Conservation (phyloP, 37 sponge, comb jelly and placozoan genomes). For the Agelas oroides region DNA sequence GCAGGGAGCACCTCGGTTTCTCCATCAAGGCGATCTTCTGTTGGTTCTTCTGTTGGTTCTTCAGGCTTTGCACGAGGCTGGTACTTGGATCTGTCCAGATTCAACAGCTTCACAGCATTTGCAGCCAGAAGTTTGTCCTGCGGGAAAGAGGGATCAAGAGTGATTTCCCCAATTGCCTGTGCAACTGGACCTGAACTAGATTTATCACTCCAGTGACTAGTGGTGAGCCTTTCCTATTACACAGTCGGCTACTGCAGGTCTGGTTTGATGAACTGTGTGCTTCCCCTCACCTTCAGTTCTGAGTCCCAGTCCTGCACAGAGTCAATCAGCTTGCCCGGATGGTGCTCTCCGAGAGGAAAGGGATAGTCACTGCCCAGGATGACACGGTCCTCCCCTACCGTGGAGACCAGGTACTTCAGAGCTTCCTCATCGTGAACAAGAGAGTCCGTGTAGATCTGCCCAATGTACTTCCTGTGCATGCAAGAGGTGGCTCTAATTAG, state of each 20-base stretch:
- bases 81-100: constrained; percentile 48
- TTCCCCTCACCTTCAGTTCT: constrained; percentile 61
- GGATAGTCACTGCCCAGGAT: constrained; percentile 92
- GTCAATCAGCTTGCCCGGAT: constrained; percentile 90
- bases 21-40: no score
- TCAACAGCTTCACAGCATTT: constrained; percentile 84
- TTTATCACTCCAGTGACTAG: no score
- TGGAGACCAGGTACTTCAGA: constrained; percentile 70
- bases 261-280: no score
- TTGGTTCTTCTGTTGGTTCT: no score
- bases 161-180: no score
- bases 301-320: constrained; percentile 63
- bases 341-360: constrained; percentile 92
- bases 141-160: not conserved
- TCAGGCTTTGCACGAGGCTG: not conserved
- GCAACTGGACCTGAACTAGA: not conserved
- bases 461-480: constrained; percentile 79
- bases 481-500: no score
- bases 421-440: constrained; percentile 86
- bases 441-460: constrained; percentile 87
- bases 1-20: no score
- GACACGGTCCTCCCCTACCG: constrained; percentile 77
- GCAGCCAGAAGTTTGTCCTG: constrained; percentile 75
- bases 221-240: no score
- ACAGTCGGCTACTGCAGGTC: no score